A percentile compares a stretch with the other conserved stretches of the same genome.
phyloP scores from a whole-genome alignment of 2,797 vertebrate species.

The Macroramphosus scolopax region DNA sequence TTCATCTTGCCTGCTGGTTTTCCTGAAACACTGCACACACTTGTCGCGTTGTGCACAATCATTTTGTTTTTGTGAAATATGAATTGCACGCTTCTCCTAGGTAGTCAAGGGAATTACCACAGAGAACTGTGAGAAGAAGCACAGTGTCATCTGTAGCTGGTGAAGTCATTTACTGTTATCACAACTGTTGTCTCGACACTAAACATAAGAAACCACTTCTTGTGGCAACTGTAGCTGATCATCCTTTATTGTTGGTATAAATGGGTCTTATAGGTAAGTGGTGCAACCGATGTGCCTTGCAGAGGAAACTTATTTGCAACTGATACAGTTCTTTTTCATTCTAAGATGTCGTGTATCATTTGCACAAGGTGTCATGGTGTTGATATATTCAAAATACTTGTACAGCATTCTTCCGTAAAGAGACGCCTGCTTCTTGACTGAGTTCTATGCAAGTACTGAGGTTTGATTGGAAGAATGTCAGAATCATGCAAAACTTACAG shows the following conservation, averaged over 20 bases:
- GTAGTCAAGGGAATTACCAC: slow-evolving; percentile 46
- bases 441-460: slow-evolving; percentile 53
- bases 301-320: slow-evolving; percentile 51
- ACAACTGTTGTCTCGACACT: too few relatives aligned
- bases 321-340: slow-evolving; percentile 40
- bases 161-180: slow-evolving; percentile 20
- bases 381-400: slow-evolving; percentile 40
- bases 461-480: slow-evolving; percentile 19
- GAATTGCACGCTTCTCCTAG: slow-evolving; percentile 44
- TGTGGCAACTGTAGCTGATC: slow-evolving; percentile 31
- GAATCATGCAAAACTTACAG: slow-evolving; percentile 45
- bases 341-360: slow-evolving; percentile 51
- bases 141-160: slow-evolving; percentile 33
- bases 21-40: slow-evolving; percentile 15
- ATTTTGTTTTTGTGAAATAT: slow-evolving; percentile 27
- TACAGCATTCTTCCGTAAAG: slow-evolving; percentile 42
- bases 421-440: slow-evolving; percentile 36
- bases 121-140: slow-evolving; percentile 34
- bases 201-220: slow-evolving; percentile 34
- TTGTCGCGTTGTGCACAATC: slow-evolving; percentile 46
- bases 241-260: slow-evolving; percentile 44
- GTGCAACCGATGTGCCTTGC: slow-evolving; percentile 71
- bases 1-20: slow-evolving; percentile 18
- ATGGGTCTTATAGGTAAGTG: slow-evolving; percentile 53
- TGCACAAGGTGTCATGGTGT: slow-evolving; percentile 40